Evolutionary conservation across 2,113 vertebrate genomes (phyloP).

Genomic region (Todiramphus chloris): DNA sequence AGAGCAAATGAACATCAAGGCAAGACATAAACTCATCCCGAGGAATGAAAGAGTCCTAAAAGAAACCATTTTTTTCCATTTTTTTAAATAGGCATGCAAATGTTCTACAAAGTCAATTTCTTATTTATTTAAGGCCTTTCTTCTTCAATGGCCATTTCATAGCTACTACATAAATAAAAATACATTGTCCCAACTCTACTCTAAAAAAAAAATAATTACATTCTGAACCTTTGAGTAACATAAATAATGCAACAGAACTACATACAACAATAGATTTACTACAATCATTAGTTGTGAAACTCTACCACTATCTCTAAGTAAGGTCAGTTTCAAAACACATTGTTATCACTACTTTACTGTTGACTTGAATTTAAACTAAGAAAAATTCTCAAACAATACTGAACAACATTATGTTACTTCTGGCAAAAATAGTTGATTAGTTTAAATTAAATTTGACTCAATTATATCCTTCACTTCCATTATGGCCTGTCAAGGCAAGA

Average conservation of each 20-base stretch:
- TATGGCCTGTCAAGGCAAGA: background rate
- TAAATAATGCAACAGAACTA: background rate
- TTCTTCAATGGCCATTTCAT: background rate
- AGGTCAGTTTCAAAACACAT: background rate
- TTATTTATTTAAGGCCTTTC: background rate
- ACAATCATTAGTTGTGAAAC: background rate
- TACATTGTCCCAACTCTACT: background rate
- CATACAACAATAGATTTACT: background rate
- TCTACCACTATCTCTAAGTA: background rate
- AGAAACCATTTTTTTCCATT: conserved; percentile 47
- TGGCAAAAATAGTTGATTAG: background rate
- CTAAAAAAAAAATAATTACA: background rate
- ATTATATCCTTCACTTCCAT: background rate
- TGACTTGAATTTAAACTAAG: background rate
- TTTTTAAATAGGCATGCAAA: conserved; percentile 43
- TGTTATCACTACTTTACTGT: background rate
- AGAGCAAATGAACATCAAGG: conserved; percentile 96
- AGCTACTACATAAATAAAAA: background rate
- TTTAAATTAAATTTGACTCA: background rate
- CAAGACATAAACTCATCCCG: conserved; percentile 96
- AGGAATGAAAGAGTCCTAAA: conserved; percentile 93
- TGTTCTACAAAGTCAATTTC: background rate
- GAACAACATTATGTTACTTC: background rate
- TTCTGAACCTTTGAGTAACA: background rate
- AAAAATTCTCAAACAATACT: background rate